Base-by-base conservation (phyloP, 2,113 vertebrate genomes). In the Ascaphus truei region DNA sequence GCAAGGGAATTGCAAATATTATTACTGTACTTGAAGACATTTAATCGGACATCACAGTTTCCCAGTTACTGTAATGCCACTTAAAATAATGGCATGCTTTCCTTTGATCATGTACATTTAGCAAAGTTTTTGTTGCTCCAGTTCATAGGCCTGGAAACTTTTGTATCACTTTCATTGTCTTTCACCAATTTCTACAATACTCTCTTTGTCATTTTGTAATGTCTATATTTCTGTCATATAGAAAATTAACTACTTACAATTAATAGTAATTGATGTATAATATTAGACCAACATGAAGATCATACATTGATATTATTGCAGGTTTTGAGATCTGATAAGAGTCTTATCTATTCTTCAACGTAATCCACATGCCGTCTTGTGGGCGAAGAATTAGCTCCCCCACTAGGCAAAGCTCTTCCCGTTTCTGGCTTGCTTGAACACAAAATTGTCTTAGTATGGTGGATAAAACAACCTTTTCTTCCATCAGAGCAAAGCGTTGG, bases 351-450 rank as follows among this genome's bases (percentile, higher is more conserved):
- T 79, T 92, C 74, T 93, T 88, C 81, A 99, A 69, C 39, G 88
- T 90, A 80, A 99, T 86, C 91, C 86, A 89, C 67, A 98, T 91
- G 45, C 96, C 95, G 0, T 85, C 86, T 68, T 78, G 83, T 20
- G 97, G 94, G 36, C 96, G 88, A 75, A 99, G 92, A 81, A 98
- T 91, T 47, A 99, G 80, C 10, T 96, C 93, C 56, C 91, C 95
- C 0, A 77, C 1, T 1, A 91, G 82, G 4, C 74, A 77, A 15
- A 98, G 86, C 0, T 97, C 92, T 20, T 96, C 93, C 2, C 72
- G 85, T 16, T 78, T 86, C 73, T 99, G 95, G 73, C 66, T 85
- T 0, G 90, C 89, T 55, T 94, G 91, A 1, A 99, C 72, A 59
- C 81, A 90, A 63, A 96, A 98, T 27, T 72, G 80, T 1, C 92